phyloP scores from a whole-genome alignment of 2,113 vertebrate species.

The Chloebia gouldiae region DNA sequence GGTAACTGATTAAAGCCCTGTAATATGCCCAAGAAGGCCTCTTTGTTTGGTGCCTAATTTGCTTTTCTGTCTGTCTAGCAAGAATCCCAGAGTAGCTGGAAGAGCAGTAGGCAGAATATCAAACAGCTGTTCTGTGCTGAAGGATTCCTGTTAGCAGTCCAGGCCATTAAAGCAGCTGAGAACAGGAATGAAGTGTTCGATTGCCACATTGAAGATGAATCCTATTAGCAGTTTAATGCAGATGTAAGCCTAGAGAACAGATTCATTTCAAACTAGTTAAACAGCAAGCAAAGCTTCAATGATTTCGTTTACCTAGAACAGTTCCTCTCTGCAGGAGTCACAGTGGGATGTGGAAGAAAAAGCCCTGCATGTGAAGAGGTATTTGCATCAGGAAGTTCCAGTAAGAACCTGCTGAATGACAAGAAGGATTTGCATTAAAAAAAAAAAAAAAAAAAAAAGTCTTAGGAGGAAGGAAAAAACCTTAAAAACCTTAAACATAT shows the following conservation, averaged over 20 bases:
- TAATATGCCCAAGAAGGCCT: background rate
- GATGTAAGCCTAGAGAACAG: slow-evolving; percentile 24
- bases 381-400: slow-evolving; percentile 65
- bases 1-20: background rate
- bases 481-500: background rate
- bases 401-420: slow-evolving; percentile 41
- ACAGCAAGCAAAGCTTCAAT: slow-evolving; percentile 31
- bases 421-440: slow-evolving; percentile 46
- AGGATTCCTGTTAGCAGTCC: background rate
- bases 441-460: background rate
- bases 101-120: background rate
- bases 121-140: background rate
- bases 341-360: slow-evolving; percentile 54
- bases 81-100: background rate
- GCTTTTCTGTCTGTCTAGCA: background rate
- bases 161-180: background rate
- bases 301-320: slow-evolving; percentile 53
- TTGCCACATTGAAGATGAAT: slow-evolving; percentile 24
- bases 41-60: background rate
- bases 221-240: slow-evolving; percentile 37
- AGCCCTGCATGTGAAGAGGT: slow-evolving; percentile 51
- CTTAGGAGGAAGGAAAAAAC: background rate
- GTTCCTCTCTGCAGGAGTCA: slow-evolving; percentile 57
- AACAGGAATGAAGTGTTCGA: slow-evolving; percentile 3
- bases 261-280: slow-evolving; percentile 38